These are phyloP conservation scores for Oceanodroma tethys DNA, from an alignment of 2,113 vertebrate species.

Conservation along the genomic window DNA sequence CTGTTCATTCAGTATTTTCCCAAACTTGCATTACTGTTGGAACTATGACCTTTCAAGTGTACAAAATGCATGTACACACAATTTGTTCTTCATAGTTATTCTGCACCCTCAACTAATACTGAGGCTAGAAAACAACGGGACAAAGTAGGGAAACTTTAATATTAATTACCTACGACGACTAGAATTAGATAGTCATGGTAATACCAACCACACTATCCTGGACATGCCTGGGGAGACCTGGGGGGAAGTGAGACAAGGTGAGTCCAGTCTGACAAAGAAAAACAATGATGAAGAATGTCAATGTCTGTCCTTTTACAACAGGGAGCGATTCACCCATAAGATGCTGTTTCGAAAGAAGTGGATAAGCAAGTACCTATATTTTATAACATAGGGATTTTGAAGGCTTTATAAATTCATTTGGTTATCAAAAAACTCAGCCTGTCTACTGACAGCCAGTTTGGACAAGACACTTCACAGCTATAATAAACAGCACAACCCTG, in stretches of 20 bases:
- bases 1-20: not conserved
- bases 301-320: not conserved
- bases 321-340: not conserved
- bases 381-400: not conserved
- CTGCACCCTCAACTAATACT: accelerated
- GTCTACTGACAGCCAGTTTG: not conserved
- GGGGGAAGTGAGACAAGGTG: accelerated
- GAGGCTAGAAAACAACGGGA: not conserved
- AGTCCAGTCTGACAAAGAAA: not conserved
- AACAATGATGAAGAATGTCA: not conserved
- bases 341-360: not conserved
- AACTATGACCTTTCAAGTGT: not conserved
- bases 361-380: not conserved
- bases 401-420: not conserved
- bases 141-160: not conserved
- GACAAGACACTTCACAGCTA: not conserved
- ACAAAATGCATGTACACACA: accelerated
- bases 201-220: not conserved
- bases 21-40: accelerated
- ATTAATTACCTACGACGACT: not conserved
- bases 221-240: not conserved
- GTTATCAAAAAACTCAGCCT: no score
- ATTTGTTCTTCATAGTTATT: accelerated
- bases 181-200: not conserved
- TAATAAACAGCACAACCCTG: not conserved